Evolutionary conservation across 2,797 vertebrate genomes (phyloP).

Genomic region (Coregonus sp.): DNA sequence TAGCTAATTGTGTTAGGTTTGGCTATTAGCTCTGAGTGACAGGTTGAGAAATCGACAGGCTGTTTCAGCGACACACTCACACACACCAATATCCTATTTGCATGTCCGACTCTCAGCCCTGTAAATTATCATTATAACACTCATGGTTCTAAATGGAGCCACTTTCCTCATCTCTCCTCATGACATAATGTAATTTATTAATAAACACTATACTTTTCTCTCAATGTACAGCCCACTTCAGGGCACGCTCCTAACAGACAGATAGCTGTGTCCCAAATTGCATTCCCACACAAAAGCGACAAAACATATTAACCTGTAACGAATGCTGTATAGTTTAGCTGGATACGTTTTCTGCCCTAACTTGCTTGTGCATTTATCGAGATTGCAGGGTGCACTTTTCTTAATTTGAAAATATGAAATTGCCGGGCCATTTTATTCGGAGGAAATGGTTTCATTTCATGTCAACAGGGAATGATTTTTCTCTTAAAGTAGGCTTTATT

Average conservation of each 20-base stretch:
- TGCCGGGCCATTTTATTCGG: background rate
- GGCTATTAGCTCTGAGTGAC: conserved; percentile 99
- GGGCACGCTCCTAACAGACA: conserved; percentile 66
- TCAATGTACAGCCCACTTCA: conserved; percentile 76
- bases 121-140: conserved; percentile 86
- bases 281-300: conserved; percentile 58
- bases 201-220: conserved; percentile 77
- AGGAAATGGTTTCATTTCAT: background rate
- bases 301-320: conserved; percentile 31
- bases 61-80: conserved; percentile 74
- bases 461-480: background rate
- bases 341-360: conserved; percentile 3
- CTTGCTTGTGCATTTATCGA: conserved; percentile 12
- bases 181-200: conserved; percentile 92
- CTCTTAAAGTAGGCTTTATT: background rate
- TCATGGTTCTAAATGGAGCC: conserved; percentile 92
- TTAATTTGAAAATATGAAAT: conserved; percentile 8
- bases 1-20: conserved; percentile 99
- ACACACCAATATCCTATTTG: conserved; percentile 46
- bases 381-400: conserved; percentile 21
- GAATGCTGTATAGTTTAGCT: conserved; percentile 3
- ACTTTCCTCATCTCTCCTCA: conserved; percentile 85
- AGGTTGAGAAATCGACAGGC: conserved; percentile 95
- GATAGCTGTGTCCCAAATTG: conserved; percentile 66
- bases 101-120: conserved; percentile 68